These are phyloP conservation scores for Drosophila prostipennis DNA, from an alignment of 2,888 invertebrate species.

Conservation along the genomic window DNA sequence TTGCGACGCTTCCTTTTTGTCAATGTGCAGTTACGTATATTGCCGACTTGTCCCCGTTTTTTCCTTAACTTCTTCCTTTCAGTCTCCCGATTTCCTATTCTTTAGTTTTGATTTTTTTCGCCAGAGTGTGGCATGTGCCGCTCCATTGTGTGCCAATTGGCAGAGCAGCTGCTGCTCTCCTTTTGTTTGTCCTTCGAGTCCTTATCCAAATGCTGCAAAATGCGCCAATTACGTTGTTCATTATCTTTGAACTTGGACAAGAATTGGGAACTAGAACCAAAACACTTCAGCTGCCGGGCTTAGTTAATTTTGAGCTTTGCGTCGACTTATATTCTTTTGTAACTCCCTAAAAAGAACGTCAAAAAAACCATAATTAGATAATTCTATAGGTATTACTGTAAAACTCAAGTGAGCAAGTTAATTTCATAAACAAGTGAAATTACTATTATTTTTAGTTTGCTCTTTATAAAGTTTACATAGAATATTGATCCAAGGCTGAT, in stretches of 20 bases:
- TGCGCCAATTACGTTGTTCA: constrained; percentile 63
- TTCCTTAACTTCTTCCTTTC: constrained; percentile 11
- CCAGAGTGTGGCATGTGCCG: constrained; percentile 53
- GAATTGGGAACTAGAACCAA: background rate
- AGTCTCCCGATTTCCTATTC: constrained; percentile 7
- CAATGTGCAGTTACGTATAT: constrained; percentile 40
- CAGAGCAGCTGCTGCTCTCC: constrained; percentile 14
- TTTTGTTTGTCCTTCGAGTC: constrained; percentile 4
- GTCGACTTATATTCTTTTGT: background rate
- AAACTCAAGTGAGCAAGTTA: no score
- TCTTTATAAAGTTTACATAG: no score
- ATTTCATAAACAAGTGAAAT: no score
- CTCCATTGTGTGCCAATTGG: constrained; percentile 40
- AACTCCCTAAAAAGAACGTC: background rate
- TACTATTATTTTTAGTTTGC: no score
- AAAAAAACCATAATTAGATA: background rate
- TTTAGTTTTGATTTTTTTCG: constrained; percentile 23
- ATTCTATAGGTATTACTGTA: background rate
- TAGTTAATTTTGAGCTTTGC: background rate
- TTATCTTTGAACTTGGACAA: constrained; percentile 18
- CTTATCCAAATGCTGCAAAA: constrained; percentile 42
- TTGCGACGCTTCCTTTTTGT: constrained; percentile 36
- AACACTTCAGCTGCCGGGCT: constrained; percentile 10
- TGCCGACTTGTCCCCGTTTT: constrained; percentile 10
- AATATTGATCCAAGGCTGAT: no score